Base-by-base conservation (phyloP, 2,113 vertebrate species). In the Pundamilia nyererei region DNA sequence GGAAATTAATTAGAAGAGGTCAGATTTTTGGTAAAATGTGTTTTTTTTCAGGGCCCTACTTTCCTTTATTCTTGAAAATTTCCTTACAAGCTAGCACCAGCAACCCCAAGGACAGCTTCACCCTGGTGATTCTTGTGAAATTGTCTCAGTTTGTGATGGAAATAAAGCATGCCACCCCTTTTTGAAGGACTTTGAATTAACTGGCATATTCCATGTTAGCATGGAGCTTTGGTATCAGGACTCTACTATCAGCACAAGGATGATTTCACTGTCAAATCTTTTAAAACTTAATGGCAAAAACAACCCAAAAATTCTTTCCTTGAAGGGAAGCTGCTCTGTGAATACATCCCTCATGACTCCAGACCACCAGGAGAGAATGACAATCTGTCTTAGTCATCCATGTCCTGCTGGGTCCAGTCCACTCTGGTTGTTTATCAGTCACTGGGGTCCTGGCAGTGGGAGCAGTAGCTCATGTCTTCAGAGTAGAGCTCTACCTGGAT, bases 401-500 rank as follows among this genome's bases (percentile, higher is more conserved):
- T 9, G 88, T 82, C 80, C 38, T 45, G 77, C 47, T 6, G 35
- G 82, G 62, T 77, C 75, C 79, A 7, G 84, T 47, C 70, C 84
- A 21, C 84, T 82, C 11, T 21, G 24, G 65, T 81, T 35, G 35
- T 19, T 86, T 79, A 3, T 97, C 94, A 98, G 93, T 96, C 95
- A 1, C 6, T 21, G 40, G 97, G 97, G 86, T 97, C 97, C 89
- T 96, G 97, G 94, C 98, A 98, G 90, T 95, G 96, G 51, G 29
- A 90, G 84, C 99, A 99, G 93, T 95, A 94, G 24, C 92, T 96
- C 96, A 97, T 97, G 90, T 97, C 98, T 0, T 98, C 97, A 40
- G 33, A 94, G 94, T 98, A 97, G 42, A 51, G 93, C 89, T 99
- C 99, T 9, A 99, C 97, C 95, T 99, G 99, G 89, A 99, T 97